phyloP scores from a whole-genome alignment of 1,140 invertebrate genomes.

The Drosophila sucinea region DNA sequence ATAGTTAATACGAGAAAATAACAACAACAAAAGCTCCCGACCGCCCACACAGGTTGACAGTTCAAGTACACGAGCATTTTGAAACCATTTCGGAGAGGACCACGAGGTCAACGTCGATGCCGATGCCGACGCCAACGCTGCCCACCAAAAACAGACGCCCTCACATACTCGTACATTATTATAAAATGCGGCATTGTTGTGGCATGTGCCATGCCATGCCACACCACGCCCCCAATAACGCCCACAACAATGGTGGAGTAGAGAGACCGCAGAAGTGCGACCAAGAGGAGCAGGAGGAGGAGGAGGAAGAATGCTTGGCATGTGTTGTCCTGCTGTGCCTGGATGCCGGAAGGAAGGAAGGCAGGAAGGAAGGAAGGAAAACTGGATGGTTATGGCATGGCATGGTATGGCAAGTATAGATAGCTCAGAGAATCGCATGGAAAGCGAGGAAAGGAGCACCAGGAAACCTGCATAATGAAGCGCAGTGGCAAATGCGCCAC shows the following conservation, averaged over 20 bases:
- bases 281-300: background rate
- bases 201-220: constrained; percentile 13
- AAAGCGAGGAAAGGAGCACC: background rate
- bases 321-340: constrained; percentile 21
- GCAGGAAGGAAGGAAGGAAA: constrained; percentile 16
- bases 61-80: constrained; percentile 28
- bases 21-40: background rate
- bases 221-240: background rate
- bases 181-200: constrained; percentile 27
- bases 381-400: constrained; percentile 8
- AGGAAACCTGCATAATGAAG: constrained; percentile 31
- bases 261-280: constrained; percentile 3
- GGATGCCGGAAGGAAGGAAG: constrained; percentile 11
- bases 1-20: constrained; percentile 16
- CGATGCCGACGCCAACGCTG: background rate
- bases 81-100: constrained; percentile 4
- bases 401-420: constrained; percentile 2
- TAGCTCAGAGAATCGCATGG: background rate
- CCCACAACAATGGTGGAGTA: constrained; percentile 14
- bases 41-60: constrained; percentile 25
- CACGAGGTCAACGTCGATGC: constrained; percentile 10
- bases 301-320: constrained; percentile 14
- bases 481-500: constrained; percentile 27
- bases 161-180: background rate
- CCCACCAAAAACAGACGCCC: constrained; percentile 4